Base-by-base conservation (phyloP, 2,888 invertebrate genomes). In the Eupeodes luniger region DNA sequence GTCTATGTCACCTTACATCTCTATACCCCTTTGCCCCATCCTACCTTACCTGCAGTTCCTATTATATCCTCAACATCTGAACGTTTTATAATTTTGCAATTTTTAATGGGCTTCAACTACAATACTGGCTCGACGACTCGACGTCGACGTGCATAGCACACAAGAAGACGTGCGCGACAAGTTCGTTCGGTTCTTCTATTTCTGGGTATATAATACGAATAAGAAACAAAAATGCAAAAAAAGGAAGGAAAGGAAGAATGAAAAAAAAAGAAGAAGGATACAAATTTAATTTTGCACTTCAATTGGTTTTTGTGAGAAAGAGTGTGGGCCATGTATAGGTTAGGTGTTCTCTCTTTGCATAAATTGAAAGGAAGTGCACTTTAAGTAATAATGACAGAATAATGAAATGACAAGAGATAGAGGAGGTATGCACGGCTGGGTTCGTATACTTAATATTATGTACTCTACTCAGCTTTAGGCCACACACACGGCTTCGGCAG, bases 351-450 rank as follows among this genome's bases (percentile, higher is more conserved):
- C 6, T 9, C 1, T 40, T 1, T 78, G 84, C 77, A 84, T 84
- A 88, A 84, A 88, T 84, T 84, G 77, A 84, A 74, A 53, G 57
- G 36, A 84, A 84, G 78, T 84, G 87, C 87, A 84, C 84, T 83
- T 55, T 51, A 9, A 62, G 75, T 78, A 55, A 82, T 86, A 82
- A 84, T 74, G 81, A 74, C 69, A 78, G 55, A 78, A 81, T 81
- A 88, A 88, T 81, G 67, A 81, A 88, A 88, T 81, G 77, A 78
- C 74, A 81, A 61, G 80, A 14, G 4, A 14, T 51, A 16, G 5
- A 14, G 19, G 14, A 12, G 5, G 14, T 40, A 40, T 40, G 40
- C 40, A 27, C 27, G 27, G 27, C 27, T 27, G 2, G 27, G 3
- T 3, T 27, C 27, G 27, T 27, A 27, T 27, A 27, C 27, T 27